Conservation (phyloP, 2,888 invertebrate genomes). For the Aleiodes leptofemur region DNA sequence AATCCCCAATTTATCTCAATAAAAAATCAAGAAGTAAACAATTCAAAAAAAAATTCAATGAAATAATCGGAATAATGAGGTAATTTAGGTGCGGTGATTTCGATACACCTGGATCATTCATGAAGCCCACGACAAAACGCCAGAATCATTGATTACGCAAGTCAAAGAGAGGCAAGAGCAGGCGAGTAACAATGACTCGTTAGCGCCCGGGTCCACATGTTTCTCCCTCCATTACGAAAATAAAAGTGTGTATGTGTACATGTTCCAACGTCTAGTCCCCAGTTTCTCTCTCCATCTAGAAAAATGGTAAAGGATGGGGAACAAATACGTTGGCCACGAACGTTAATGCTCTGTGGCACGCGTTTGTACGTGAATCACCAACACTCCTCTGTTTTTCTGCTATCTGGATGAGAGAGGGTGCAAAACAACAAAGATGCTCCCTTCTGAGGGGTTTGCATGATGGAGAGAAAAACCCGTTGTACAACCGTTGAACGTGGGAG, state of each 20-base stretch:
- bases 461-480: slow-evolving; percentile 18
- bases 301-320: slow-evolving; percentile 26
- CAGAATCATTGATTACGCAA: slow-evolving; percentile 40
- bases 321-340: slow-evolving; percentile 38
- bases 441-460: slow-evolving; percentile 1
- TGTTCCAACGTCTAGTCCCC: background rate
- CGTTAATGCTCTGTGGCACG: slow-evolving; percentile 54
- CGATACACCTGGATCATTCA: background rate
- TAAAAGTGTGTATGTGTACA: slow-evolving; percentile 3
- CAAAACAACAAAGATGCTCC: slow-evolving; percentile 29
- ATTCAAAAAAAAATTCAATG: background rate
- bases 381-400: background rate
- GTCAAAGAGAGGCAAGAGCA: slow-evolving; percentile 44
- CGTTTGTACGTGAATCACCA: slow-evolving; percentile 52
- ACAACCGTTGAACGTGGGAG: slow-evolving; percentile 48
- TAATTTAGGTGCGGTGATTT: background rate
- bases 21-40: no score
- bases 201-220: slow-evolving; percentile 9
- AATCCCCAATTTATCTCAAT: no score
- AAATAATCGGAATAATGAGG: background rate
- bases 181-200: slow-evolving; percentile 36
- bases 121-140: background rate
- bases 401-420: slow-evolving; percentile 31
- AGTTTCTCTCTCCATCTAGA: background rate
- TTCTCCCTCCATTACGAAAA: background rate